Percentiles rank a stretch among this genome's conserved stretches.
Evolutionary conservation across 1,140 invertebrate genomes (phyloP).

Genomic region (Phocides pigmalion): DNA sequence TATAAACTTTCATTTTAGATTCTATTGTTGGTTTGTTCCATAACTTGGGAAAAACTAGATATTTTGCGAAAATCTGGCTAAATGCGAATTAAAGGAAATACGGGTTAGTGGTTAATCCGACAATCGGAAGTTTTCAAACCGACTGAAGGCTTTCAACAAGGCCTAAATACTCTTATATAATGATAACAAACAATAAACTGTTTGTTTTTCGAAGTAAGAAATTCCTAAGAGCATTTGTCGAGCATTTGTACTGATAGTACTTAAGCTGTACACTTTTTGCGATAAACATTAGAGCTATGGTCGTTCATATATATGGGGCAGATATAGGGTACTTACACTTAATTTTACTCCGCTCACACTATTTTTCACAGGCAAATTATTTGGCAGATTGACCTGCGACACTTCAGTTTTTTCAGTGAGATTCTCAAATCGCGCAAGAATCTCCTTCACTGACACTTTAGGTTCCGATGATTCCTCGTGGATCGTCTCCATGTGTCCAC

Average conservation of each 20-base stretch:
- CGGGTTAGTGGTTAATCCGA: too few relatives aligned
- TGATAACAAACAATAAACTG: not conserved
- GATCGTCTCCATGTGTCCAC: conserved; percentile 90
- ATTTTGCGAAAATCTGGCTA: too few relatives aligned
- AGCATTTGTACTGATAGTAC: too few relatives aligned
- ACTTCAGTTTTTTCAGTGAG: conserved; percentile 82
- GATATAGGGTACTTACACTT: conserved; percentile 13
- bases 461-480: conserved; percentile 90
- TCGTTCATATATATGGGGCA: not conserved
- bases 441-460: conserved; percentile 91
- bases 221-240: too few relatives aligned
- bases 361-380: conserved; percentile 21
- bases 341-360: conserved; percentile 14
- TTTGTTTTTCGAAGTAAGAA: not conserved
- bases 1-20: too few relatives aligned
- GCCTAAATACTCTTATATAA: not conserved
- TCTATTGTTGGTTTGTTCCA: too few relatives aligned
- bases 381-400: conserved; percentile 50
- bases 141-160: not conserved
- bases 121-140: too few relatives aligned
- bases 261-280: not conserved
- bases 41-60: too few relatives aligned
- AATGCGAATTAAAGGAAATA: not conserved
- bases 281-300: not conserved
- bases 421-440: conserved; percentile 91